phyloP scores from a whole-genome alignment of 2,797 vertebrate species.

The Brachyrhaphis roseni region DNA sequence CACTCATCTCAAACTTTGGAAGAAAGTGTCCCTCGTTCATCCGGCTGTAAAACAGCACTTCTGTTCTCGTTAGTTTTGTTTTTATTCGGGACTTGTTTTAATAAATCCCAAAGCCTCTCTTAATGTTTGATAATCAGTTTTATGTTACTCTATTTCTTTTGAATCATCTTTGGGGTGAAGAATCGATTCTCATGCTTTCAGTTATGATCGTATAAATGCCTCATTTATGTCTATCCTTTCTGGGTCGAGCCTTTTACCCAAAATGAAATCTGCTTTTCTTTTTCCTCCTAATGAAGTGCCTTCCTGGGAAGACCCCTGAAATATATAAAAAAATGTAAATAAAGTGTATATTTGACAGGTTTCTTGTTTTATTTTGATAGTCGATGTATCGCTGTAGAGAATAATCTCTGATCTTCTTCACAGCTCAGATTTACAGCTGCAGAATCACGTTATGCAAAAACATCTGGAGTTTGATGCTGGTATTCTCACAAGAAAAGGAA shows the following conservation, averaged over 20 bases:
- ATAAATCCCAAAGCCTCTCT: conserved; percentile 21
- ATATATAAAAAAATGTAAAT: conserved; percentile 82
- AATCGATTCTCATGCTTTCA: background rate
- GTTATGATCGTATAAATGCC: conserved; percentile 8
- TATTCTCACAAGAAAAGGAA: background rate
- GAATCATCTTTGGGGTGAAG: conserved; percentile 6
- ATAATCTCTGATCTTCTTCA: background rate
- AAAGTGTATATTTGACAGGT: conserved; percentile 74
- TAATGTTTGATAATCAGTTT: conserved; percentile 41
- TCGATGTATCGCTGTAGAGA: background rate
- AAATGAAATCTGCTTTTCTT: conserved; percentile 31
- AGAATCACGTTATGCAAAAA: background rate
- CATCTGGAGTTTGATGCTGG: background rate
- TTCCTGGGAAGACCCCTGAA: conserved; percentile 60
- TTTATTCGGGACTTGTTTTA: conserved; percentile 33
- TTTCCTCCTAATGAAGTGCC: conserved; percentile 76
- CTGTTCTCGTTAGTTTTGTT: conserved; percentile 22
- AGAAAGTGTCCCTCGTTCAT: conserved; percentile 12
- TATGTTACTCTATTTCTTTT: conserved; percentile 23
- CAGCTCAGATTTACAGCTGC: background rate
- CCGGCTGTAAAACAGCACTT: conserved; percentile 14
- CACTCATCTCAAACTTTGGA: conserved; percentile 48
- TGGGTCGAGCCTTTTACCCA: conserved; percentile 68
- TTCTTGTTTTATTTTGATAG: conserved; percentile 5
- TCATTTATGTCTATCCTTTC: conserved; percentile 38